phyloP scores from a whole-genome alignment of 1,140 invertebrate species.

The Glomeris maerens region DNA sequence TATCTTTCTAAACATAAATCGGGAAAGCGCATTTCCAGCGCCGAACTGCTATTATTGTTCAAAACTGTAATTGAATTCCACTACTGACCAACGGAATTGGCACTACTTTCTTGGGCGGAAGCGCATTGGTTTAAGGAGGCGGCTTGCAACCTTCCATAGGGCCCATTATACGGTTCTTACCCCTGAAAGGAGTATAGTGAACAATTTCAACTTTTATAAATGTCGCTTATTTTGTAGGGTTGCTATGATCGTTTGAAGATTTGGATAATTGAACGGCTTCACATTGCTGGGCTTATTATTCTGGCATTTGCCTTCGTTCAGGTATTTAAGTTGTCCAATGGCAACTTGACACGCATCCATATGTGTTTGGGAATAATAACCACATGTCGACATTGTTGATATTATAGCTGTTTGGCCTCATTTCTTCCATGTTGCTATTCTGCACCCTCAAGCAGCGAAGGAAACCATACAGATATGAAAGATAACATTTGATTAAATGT shows the following conservation, averaged over 20 bases:
- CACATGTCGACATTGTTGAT: background rate
- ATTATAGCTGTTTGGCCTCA: slow-evolving; percentile 52
- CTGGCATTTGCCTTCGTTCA: slow-evolving; percentile 53
- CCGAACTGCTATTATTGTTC: too few relatives aligned
- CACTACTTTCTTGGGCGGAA: slow-evolving; percentile 8
- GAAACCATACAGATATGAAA: background rate
- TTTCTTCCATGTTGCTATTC: slow-evolving; percentile 59
- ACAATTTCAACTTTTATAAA: slow-evolving; percentile 13
- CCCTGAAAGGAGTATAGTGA: too few relatives aligned
- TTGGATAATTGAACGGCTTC: slow-evolving; percentile 51
- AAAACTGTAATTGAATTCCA: too few relatives aligned
- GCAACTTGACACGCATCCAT: background rate
- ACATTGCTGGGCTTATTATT: slow-evolving; percentile 52
- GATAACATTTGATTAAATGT: background rate
- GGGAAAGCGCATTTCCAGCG: too few relatives aligned
- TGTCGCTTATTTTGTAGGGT: slow-evolving; percentile 30
- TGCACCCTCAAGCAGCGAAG: slow-evolving; percentile 47
- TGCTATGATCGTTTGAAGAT: slow-evolving; percentile 49
- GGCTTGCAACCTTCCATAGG: too few relatives aligned
- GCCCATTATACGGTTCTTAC: too few relatives aligned
- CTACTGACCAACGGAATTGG: too few relatives aligned
- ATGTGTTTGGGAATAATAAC: background rate
- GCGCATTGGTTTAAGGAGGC: too few relatives aligned
- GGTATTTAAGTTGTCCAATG: slow-evolving; percentile 22
- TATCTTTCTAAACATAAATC: too few relatives aligned